These are phyloP conservation scores for Drosophila kikkawai DNA, from an alignment of 1,140 invertebrate genomes.

Conservation along the genomic window DNA sequence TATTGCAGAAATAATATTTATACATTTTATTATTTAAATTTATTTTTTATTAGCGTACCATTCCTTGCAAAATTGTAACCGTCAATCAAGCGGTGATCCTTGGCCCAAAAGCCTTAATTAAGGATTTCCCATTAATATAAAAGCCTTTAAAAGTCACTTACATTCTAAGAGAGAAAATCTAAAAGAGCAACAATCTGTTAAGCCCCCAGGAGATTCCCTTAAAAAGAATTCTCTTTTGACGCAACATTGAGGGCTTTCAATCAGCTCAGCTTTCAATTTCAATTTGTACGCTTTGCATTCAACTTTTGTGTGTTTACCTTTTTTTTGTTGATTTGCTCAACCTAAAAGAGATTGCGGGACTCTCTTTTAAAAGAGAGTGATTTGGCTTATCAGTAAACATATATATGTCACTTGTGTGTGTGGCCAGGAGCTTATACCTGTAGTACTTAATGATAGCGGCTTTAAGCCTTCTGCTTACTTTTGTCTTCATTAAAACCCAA, in stretches of 20 bases:
- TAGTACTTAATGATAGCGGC: background rate
- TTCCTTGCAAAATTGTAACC: background rate
- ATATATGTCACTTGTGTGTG: background rate
- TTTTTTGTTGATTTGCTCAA: conserved; percentile 31
- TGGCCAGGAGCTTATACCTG: background rate
- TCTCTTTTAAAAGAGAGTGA: conserved; percentile 8
- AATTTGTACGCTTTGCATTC: conserved; percentile 3
- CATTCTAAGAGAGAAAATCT: background rate
- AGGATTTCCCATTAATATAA: background rate
- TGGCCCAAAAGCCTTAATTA: background rate
- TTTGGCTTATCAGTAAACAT: conserved; percentile 20
- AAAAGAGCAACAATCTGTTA: background rate
- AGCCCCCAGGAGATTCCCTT: conserved; percentile 3
- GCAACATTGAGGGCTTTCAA: conserved; percentile 44
- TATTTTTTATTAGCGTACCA: too few relatives aligned
- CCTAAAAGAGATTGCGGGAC: background rate
- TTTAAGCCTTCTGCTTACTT: conserved; percentile 1
- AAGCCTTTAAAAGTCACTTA: background rate
- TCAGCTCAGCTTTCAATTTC: conserved; percentile 34
- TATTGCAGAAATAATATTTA: too few relatives aligned
- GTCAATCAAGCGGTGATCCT: background rate
- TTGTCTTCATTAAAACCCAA: background rate
- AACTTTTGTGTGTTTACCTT: conserved; percentile 64
- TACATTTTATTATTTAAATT: background rate
- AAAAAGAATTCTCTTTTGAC: conserved; percentile 20